Evolutionary conservation across 2,888 invertebrate genomes (phyloP).

Genomic region (Pantelozetes paolii): DNA sequence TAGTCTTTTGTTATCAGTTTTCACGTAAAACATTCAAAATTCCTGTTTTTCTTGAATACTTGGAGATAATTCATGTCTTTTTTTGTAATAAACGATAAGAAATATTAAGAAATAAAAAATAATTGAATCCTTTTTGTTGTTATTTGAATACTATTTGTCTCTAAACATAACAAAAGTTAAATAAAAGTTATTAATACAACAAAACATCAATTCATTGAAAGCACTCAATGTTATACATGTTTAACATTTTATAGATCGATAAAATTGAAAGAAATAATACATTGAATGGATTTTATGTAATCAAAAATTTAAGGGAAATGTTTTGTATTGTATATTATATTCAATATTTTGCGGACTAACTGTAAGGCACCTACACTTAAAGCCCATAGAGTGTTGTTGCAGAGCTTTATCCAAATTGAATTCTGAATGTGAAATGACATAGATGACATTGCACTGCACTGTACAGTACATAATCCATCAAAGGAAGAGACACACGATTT

Average conservation of each 20-base stretch:
- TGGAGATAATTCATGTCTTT: too few species aligned
- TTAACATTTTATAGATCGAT: too few species aligned
- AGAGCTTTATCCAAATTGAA: background rate
- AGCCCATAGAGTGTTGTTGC: background rate
- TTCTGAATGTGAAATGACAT: slow-evolving; percentile 13
- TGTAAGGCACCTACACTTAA: background rate
- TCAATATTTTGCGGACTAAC: background rate
- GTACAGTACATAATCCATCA: slow-evolving; percentile 29
- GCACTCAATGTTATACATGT: too few species aligned
- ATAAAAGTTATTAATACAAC: background rate
- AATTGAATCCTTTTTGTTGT: background rate
- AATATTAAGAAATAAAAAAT: background rate
- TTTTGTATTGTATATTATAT: background rate
- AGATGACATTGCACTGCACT: too few species aligned
- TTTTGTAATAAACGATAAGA: too few species aligned
- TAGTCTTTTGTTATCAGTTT: too few species aligned
- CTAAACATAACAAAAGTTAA: background rate
- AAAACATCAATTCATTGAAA: slow-evolving; percentile 6
- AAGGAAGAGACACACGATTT: slow-evolving; percentile 32
- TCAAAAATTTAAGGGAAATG: slow-evolving; percentile 26
- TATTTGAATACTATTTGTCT: too few species aligned
- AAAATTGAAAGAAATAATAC: too few species aligned
- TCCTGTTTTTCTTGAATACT: too few species aligned
- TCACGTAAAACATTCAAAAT: too few species aligned
- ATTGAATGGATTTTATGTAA: background rate